phyloP scores from a whole-genome alignment of 1,140 invertebrate species.

The Drosophila punjabiensis region DNA sequence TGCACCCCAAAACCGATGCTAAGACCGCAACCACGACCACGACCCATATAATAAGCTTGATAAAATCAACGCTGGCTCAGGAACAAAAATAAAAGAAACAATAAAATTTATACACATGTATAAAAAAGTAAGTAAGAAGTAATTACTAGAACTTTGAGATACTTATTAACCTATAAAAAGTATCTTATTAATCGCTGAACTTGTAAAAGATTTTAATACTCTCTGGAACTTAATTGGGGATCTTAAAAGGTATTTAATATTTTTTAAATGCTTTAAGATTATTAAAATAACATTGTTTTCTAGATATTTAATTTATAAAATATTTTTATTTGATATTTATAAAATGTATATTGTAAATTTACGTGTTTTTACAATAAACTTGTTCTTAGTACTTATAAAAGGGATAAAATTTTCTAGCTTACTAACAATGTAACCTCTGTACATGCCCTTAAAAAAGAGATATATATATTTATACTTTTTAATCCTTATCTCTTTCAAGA shows the following conservation, averaged over 20 bases:
- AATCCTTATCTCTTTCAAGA: background rate
- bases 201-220: background rate
- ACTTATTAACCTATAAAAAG: constrained; percentile 2
- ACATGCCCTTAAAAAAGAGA: too few species aligned
- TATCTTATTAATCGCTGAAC: background rate
- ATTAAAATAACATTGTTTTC: too few species aligned
- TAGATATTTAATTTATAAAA: background rate
- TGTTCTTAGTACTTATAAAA: background rate
- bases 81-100: constrained; percentile 1
- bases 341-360: too few species aligned
- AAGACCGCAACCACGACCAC: constrained; percentile 17
- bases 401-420: background rate
- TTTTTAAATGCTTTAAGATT: background rate
- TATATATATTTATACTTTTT: background rate
- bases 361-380: too few species aligned
- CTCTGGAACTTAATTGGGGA: background rate
- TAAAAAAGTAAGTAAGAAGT: constrained; percentile 12
- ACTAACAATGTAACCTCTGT: background rate
- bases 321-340: too few species aligned
- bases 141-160: constrained; percentile 8
- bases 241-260: background rate
- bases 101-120: background rate
- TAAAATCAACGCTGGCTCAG: constrained; percentile 69
- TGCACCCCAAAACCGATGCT: constrained; percentile 27
- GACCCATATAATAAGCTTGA: constrained; percentile 80